Percentiles rank a stretch among this genome's conserved stretches.
Evolutionary conservation across 1,140 invertebrate genomes (phyloP).

Genomic region (Drosophila melanica): DNA sequence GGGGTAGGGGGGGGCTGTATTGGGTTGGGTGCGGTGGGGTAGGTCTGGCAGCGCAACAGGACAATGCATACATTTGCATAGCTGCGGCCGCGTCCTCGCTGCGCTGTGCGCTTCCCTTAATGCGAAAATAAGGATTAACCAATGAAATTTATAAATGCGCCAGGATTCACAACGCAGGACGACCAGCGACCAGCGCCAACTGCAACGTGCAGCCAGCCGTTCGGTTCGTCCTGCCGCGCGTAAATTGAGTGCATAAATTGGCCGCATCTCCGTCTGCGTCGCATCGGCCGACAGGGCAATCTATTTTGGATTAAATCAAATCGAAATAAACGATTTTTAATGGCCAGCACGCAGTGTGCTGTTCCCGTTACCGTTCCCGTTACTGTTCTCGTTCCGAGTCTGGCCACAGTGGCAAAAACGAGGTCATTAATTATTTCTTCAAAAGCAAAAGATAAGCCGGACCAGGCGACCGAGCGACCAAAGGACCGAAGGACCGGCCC

Average conservation of each 20-base stretch:
- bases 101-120: conserved; percentile 57
- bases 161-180: conserved; percentile 1
- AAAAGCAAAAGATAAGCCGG: conserved; percentile 81
- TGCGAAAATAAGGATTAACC: conserved; percentile 83
- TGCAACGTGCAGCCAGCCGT: conserved; percentile 4
- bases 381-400: conserved; percentile 3
- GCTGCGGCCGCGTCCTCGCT: conserved; percentile 28
- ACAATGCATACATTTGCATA: conserved; percentile 74
- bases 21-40: no score
- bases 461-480: conserved; percentile 32
- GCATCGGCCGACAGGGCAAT: conserved; percentile 64
- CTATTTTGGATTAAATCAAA: conserved; percentile 84
- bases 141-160: conserved; percentile 83
- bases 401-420: conserved; percentile 83
- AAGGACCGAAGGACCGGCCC: conserved; percentile 18
- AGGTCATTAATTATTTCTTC: conserved; percentile 84
- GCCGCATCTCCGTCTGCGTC: conserved; percentile 31
- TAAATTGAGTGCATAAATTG: conserved; percentile 84
- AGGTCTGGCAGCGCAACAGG: conserved; percentile 58
- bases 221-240: conserved; percentile 29
- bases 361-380: conserved; percentile 4
- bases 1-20: no score
- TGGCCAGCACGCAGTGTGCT: conserved; percentile 58
- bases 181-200: background rate
- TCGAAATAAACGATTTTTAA: conserved; percentile 84